phyloP scores from a whole-genome alignment of 1,140 invertebrate species.

The Bilobella aurantiaca region DNA sequence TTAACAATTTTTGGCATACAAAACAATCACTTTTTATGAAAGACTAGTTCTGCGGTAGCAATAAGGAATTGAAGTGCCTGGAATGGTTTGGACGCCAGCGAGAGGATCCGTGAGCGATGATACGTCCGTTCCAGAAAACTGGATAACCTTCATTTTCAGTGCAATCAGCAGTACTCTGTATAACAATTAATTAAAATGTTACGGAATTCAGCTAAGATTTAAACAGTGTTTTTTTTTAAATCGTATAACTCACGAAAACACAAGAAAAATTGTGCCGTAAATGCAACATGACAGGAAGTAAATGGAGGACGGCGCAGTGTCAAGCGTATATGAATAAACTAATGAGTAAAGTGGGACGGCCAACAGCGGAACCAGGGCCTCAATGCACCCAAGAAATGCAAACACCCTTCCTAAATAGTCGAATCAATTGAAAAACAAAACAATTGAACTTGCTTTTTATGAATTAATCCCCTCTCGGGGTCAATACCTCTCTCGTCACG shows the following conservation, averaged over 20 bases:
- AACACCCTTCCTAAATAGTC: slow-evolving; percentile 23
- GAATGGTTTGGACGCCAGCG: background rate
- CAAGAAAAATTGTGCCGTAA: slow-evolving; percentile 20
- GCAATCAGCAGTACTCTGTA: slow-evolving; percentile 23
- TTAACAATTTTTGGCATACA: no score
- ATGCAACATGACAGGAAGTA: slow-evolving; percentile 28
- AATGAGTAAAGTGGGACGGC: slow-evolving; percentile 33
- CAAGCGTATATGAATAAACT: slow-evolving; percentile 26
- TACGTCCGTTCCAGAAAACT: slow-evolving; percentile 27
- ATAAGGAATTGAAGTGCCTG: no score
- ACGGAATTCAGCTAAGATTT: background rate
- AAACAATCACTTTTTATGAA: no score
- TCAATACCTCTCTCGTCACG: slow-evolving; percentile 30
- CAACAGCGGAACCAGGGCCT: slow-evolving; percentile 31
- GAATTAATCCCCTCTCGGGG: background rate
- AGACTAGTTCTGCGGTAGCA: slow-evolving; percentile 26
- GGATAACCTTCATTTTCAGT: slow-evolving; percentile 22
- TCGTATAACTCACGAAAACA: slow-evolving; percentile 25
- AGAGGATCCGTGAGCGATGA: slow-evolving; percentile 17
- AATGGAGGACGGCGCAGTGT: slow-evolving; percentile 24
- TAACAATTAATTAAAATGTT: background rate
- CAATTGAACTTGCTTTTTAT: background rate
- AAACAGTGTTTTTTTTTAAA: slow-evolving; percentile 19
- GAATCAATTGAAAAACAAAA: no score
- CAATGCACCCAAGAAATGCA: slow-evolving; percentile 34